Percentiles rank a stretch among this genome's conserved stretches.
Conservation (phyloP, 2,888 invertebrate genomes). For the Torymus auratus region DNA sequence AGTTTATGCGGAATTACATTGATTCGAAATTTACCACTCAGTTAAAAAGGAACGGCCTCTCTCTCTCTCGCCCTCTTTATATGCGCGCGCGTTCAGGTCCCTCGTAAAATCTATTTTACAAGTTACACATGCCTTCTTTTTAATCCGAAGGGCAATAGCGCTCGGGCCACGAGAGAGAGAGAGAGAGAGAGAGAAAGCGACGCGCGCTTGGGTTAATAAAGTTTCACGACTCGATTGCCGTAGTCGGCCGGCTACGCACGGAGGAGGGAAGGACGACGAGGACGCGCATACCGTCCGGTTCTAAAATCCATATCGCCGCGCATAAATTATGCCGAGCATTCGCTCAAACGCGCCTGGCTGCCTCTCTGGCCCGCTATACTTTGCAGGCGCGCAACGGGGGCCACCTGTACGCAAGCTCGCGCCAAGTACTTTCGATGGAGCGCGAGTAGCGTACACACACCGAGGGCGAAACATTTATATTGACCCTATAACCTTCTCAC, state of each 20-base stretch:
- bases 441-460: constrained; percentile 10
- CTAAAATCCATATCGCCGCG: constrained; percentile 59
- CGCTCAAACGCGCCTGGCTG: constrained; percentile 25
- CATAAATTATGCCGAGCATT: constrained; percentile 57
- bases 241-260: constrained; percentile 19
- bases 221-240: constrained; percentile 57
- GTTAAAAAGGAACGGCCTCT: constrained; percentile 43
- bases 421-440: constrained; percentile 53
- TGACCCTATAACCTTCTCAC: constrained; percentile 56
- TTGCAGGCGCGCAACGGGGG: neutral
- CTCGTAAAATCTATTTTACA: constrained; percentile 57
- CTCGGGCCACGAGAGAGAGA: neutral
- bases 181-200: too few species aligned
- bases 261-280: neutral
- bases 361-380: neutral
- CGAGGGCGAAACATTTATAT: constrained; percentile 56
- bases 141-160: constrained; percentile 36
- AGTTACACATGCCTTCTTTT: constrained; percentile 52
- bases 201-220: constrained; percentile 53
- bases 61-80: constrained; percentile 40
- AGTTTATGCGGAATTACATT: constrained; percentile 56
- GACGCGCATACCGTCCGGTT: constrained; percentile 38
- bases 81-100: constrained; percentile 23
- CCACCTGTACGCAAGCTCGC: constrained; percentile 38
- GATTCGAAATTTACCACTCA: constrained; percentile 53